These are phyloP conservation scores for Atherinosoma microstoma DNA, from an alignment of 2,797 vertebrate species.

Conservation along the genomic window DNA sequence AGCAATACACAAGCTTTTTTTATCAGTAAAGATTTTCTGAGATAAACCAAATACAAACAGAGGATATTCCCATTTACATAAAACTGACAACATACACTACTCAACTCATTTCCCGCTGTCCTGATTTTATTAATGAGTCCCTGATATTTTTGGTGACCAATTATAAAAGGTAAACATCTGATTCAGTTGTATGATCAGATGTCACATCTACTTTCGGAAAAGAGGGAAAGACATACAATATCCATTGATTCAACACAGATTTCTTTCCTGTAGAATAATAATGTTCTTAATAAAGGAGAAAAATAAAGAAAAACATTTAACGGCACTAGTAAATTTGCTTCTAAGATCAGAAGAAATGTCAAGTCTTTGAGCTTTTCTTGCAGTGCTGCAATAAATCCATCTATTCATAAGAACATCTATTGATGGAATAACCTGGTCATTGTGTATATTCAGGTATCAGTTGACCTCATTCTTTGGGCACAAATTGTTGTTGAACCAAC, in stretches of 20 bases:
- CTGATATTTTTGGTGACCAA: conserved; percentile 10
- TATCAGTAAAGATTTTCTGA: neutral
- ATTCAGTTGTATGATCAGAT: conserved; percentile 18
- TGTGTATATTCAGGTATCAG: too few species aligned
- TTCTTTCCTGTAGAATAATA: neutral
- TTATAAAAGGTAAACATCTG: neutral
- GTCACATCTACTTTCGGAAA: neutral
- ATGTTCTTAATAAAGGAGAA: conserved; percentile 1
- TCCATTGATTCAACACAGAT: neutral
- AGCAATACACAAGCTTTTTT: neutral
- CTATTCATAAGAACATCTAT: too few species aligned
- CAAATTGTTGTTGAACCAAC: too few species aligned
- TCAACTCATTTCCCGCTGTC: neutral
- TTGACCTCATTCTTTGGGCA: too few species aligned
- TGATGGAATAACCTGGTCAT: too few species aligned
- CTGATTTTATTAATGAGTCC: neutral
- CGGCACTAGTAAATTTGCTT: neutral
- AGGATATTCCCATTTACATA: neutral
- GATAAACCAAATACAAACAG: neutral
- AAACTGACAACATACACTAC: neutral
- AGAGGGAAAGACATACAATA: neutral
- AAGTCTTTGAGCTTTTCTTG: too few species aligned
- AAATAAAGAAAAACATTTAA: neutral
- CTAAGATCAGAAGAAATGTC: neutral
- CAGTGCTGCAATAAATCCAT: too few species aligned